A percentile compares a stretch with the other conserved stretches of the same genome.
Evolutionary conservation across 2,797 vertebrate species (phyloP).

Genomic region (Silurus lanzhouensis): DNA sequence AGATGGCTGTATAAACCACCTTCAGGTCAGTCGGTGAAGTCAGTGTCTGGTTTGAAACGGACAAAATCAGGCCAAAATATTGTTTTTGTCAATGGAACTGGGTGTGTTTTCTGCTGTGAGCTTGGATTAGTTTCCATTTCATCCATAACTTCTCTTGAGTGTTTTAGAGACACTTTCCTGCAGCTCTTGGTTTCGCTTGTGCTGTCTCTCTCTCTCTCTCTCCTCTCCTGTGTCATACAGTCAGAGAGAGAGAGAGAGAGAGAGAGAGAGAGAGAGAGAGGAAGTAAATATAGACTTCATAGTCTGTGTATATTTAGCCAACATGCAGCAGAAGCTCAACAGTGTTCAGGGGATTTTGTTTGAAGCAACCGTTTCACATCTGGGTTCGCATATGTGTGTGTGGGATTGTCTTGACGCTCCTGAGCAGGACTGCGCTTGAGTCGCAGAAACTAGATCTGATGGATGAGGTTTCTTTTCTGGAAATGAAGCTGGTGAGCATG

Average conservation of each 20-base stretch:
- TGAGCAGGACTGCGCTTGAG: constrained; percentile 89
- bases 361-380: constrained; percentile 58
- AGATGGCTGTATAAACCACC: background rate
- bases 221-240: constrained; percentile 50
- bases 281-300: constrained; percentile 83
- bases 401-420: constrained; percentile 81
- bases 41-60: constrained; percentile 22
- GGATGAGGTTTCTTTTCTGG: constrained; percentile 93
- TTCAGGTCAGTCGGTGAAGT: constrained; percentile 7
- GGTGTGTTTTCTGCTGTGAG: constrained; percentile 2
- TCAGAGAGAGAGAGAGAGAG: constrained; percentile 67
- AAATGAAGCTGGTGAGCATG: constrained; percentile 91
- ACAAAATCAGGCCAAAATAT: background rate
- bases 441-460: constrained; percentile 92
- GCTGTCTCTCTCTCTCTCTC: constrained; percentile 14
- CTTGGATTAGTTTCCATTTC: background rate
- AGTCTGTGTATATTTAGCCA: constrained; percentile 82
- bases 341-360: constrained; percentile 70
- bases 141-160: constrained; percentile 13
- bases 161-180: constrained; percentile 17
- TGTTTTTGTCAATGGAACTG: constrained; percentile 28
- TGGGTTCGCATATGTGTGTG: constrained; percentile 42
- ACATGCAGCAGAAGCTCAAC: constrained; percentile 68
- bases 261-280: constrained; percentile 69
- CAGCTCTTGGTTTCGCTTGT: constrained; percentile 8